Conservation (phyloP, 1,140 invertebrate species). For the Drosophila nigrodunni region DNA sequence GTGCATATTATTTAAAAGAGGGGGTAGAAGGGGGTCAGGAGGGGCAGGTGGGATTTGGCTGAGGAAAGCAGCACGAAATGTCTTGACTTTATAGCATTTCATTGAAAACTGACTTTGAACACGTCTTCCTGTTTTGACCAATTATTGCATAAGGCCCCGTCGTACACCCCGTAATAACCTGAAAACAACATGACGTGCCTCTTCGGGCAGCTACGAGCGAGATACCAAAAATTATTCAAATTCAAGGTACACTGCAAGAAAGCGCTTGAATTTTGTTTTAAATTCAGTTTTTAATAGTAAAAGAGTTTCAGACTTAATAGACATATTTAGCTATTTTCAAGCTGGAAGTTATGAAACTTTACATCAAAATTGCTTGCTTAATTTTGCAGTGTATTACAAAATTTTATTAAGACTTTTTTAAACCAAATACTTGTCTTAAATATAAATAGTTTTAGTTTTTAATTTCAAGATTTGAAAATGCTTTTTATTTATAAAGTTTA, state of each 20-base stretch:
- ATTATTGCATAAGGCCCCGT: conserved; percentile 51
- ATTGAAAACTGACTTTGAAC: conserved; percentile 68
- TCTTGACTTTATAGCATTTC: conserved; percentile 30
- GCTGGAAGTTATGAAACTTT: too few relatives aligned
- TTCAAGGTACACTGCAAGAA: conserved; percentile 10
- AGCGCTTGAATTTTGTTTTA: background rate
- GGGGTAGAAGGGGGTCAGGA: background rate
- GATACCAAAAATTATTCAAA: conserved; percentile 31
- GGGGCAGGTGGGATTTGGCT: background rate
- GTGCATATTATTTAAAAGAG: background rate
- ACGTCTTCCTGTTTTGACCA: conserved; percentile 75
- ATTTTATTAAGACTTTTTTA: too few relatives aligned
- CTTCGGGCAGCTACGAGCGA: background rate
- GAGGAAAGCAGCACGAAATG: conserved; percentile 30
- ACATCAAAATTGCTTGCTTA: too few relatives aligned
- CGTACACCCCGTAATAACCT: background rate
- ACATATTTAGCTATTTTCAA: too few relatives aligned
- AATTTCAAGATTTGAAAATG: too few relatives aligned
- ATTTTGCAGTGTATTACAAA: too few relatives aligned
- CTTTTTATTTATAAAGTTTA: too few relatives aligned
- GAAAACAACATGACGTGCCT: conserved; percentile 41
- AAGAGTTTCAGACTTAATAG: too few relatives aligned
- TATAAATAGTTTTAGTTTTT: too few relatives aligned
- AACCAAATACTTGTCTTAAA: too few relatives aligned
- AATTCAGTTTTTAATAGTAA: too few relatives aligned